Evolutionary conservation across 2,888 invertebrate genomes (phyloP).

Genomic region (Carpatolechia fugitivella): DNA sequence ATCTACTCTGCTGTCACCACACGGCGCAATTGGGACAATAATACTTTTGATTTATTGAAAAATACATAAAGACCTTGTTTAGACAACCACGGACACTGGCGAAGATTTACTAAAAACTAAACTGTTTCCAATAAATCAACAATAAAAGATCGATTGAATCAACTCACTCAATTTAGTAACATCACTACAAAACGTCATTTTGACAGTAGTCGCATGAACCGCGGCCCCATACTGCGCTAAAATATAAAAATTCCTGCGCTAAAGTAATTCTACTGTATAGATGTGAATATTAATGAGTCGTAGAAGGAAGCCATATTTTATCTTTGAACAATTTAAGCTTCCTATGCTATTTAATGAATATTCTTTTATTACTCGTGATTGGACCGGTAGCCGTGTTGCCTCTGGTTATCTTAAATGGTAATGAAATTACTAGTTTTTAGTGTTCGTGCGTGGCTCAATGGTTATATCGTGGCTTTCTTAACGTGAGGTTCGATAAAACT

Average conservation of each 20-base stretch:
- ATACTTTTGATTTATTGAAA: no score
- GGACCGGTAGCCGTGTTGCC: background rate
- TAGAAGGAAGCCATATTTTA: conserved; percentile 12
- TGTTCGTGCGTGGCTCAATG: no score
- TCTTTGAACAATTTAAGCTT: conserved; percentile 1
- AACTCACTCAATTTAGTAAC: no score
- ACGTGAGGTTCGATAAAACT: no score
- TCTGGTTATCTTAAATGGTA: background rate
- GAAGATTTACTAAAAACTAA: no score
- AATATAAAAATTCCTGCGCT: conserved; percentile 26
- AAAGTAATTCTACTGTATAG: conserved; percentile 2
- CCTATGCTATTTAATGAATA: background rate
- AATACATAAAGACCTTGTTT: no score
- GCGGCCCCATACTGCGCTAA: conserved; percentile 29
- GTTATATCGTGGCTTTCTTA: no score
- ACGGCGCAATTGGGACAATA: no score
- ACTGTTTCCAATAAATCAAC: background rate
- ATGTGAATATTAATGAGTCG: conserved; percentile 4
- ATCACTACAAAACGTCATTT: background rate
- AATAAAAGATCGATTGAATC: background rate
- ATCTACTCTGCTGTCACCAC: no score
- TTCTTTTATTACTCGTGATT: background rate
- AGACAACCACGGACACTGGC: no score
- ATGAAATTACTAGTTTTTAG: no score
- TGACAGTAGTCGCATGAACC: conserved; percentile 19